Evolutionary conservation across 2,113 vertebrate species (phyloP).

Genomic region (Phylloscopus trochilus): DNA sequence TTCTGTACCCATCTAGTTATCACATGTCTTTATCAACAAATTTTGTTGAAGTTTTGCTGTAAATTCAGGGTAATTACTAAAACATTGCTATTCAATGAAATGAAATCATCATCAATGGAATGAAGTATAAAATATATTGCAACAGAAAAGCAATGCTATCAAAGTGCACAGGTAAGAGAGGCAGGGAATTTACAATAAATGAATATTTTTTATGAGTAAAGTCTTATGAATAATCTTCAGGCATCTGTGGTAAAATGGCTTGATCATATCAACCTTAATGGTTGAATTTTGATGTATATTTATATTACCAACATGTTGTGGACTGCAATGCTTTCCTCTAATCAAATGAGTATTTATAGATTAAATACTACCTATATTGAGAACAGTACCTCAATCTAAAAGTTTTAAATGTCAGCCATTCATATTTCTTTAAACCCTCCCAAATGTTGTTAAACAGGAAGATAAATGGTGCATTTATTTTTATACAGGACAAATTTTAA

Average conservation of each 20-base stretch:
- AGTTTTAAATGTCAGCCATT: neutral
- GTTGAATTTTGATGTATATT: neutral
- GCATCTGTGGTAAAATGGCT: neutral
- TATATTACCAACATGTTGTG: neutral
- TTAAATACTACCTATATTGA: neutral
- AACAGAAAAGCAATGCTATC: neutral
- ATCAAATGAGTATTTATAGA: neutral
- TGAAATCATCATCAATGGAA: fast-evolving
- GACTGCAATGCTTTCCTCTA: neutral
- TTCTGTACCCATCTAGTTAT: neutral
- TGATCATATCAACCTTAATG: neutral
- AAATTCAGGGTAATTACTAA: neutral
- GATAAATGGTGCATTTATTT: neutral
- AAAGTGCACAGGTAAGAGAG: neutral
- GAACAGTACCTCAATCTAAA: neutral
- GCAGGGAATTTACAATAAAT: neutral
- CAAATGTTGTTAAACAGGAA: neutral
- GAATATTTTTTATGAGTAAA: neutral
- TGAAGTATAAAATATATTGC: neutral
- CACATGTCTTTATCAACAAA: neutral
- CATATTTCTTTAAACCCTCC: neutral
- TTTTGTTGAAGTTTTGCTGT: neutral
- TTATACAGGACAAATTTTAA: neutral
- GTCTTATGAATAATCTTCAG: neutral
- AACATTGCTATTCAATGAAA: neutral